Evolutionary conservation across 37 sponge, comb jelly and placozoan species (phyloP).

Genomic region (Spongilla lacustris): DNA sequence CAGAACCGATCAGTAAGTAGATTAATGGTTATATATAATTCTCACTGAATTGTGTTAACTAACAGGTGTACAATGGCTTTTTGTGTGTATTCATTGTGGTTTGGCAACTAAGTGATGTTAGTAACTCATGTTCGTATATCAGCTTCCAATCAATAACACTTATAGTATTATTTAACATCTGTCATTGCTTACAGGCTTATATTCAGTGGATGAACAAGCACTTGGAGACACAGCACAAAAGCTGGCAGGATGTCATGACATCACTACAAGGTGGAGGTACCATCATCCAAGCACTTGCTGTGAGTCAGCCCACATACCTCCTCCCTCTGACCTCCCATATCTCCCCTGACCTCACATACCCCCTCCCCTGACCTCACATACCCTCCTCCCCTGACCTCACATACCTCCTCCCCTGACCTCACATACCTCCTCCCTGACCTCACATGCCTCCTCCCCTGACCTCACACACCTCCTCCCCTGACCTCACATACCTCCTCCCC

Average conservation of each 20-base stretch:
- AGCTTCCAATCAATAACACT: no score
- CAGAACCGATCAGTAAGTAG: no score
- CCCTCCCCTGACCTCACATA: background rate
- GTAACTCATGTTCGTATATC: no score
- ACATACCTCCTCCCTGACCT: background rate
- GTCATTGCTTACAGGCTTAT: conserved; percentile 20
- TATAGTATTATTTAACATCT: no score
- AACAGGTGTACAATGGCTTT: no score
- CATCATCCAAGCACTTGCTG: conserved; percentile 59
- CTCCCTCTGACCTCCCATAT: background rate
- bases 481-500: background rate
- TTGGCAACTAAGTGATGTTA: no score
- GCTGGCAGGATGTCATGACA: conserved; percentile 22
- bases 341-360: background rate
- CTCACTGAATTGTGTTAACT: no score
- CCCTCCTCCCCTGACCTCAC: background rate
- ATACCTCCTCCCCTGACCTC: background rate
- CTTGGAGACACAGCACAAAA: conserved; percentile 7
- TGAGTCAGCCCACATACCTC: no score
- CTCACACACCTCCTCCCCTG: background rate
- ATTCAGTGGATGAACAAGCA: conserved; percentile 76
- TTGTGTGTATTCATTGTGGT: no score
- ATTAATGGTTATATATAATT: no score
- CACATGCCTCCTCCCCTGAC: background rate
- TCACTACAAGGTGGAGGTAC: conserved; percentile 55